Conservation (phyloP, 2,888 invertebrate species). For the Galerucella pusilla region DNA sequence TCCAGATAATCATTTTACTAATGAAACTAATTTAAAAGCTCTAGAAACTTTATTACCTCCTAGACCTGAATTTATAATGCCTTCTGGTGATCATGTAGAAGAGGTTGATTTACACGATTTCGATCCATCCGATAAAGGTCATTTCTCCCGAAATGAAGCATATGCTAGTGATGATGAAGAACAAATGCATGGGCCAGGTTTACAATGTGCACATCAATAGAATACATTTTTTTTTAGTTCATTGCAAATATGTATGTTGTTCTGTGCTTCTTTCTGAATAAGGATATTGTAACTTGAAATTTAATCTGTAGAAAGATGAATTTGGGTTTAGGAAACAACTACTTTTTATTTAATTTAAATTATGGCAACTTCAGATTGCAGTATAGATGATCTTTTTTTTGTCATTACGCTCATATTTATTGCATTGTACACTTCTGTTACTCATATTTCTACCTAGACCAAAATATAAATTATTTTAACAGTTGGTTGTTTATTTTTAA, state of each 20-base stretch:
- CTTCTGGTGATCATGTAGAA: slow-evolving; percentile 84
- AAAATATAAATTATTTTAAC: slow-evolving; percentile 43
- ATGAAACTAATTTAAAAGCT: slow-evolving; percentile 73
- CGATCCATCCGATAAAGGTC: slow-evolving; percentile 71
- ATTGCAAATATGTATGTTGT: slow-evolving; percentile 53
- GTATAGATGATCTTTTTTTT: slow-evolving; percentile 27
- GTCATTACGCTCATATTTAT: slow-evolving; percentile 30
- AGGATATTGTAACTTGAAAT: slow-evolving; percentile 54
- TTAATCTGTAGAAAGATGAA: slow-evolving; percentile 45
- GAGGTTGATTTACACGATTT: slow-evolving; percentile 86
- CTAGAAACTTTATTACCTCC: slow-evolving; percentile 82
- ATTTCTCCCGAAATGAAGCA: slow-evolving; percentile 72
- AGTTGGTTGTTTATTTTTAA: slow-evolving; percentile 37
- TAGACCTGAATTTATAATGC: slow-evolving; percentile 76
- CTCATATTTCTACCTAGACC: slow-evolving; percentile 41
- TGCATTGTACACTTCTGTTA: slow-evolving; percentile 40
- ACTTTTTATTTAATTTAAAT: slow-evolving; percentile 28
- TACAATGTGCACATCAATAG: slow-evolving; percentile 88
- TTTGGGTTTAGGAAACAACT: slow-evolving; percentile 36
- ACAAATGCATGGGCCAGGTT: slow-evolving; percentile 69
- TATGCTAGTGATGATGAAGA: slow-evolving; percentile 79
- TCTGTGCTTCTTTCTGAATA: slow-evolving; percentile 64
- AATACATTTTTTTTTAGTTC: slow-evolving; percentile 49
- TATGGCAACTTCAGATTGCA: slow-evolving; percentile 34
- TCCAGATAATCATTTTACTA: slow-evolving; percentile 84